Evolutionary conservation across 2,797 vertebrate species (phyloP), one percentile per base, ranked within the genome.

Genomic region (Acanthurus tractus): DNA sequence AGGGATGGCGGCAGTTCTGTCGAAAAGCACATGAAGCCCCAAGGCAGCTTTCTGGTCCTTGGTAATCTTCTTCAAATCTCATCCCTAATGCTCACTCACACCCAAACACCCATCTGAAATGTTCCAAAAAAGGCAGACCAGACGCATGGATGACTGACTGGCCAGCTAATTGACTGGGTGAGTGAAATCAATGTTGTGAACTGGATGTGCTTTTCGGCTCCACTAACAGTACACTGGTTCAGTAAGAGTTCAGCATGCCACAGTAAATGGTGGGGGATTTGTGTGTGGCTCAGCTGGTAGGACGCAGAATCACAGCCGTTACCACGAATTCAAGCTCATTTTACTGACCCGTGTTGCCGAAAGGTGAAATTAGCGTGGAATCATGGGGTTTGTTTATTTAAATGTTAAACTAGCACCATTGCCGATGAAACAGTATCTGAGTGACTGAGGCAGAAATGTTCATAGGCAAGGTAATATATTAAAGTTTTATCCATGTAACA

Each of bases 51-150:
- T 87, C 78, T 86, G 72, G 65, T 86, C 77, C 55, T 88, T 63
- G 63, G 69, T 89, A 90, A 92, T 93, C 90, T 89, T 88, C 82
- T 78, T 82, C 74, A 87, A 82, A 90, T 89, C 88, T 85, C 79
- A 75, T 74, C 66, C 75, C 83, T 90, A 89, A 92, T 92, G 84
- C 86, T 86, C 88, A 65, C 84, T 89, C 87, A 89, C 87, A 91
- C 87, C 92, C 88, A 92, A 92, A 92, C 85, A 89, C 72, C 76
- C 68, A 76, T 80, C 80, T 86, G 79, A 89, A 89, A 89, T 72
- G 83, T 69, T 81, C 74, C 78, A 57, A 74, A 72, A 85, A 79
- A 70, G 71, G 20, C 74, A 36, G 84, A 59, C 75, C 18, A 25
- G 72, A 73, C 17, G 57, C 14, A 73, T 75, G 66, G 79, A 68